Evolutionary conservation across 2,888 invertebrate genomes (phyloP).

Genomic region (Ceriagrion tenellum): DNA sequence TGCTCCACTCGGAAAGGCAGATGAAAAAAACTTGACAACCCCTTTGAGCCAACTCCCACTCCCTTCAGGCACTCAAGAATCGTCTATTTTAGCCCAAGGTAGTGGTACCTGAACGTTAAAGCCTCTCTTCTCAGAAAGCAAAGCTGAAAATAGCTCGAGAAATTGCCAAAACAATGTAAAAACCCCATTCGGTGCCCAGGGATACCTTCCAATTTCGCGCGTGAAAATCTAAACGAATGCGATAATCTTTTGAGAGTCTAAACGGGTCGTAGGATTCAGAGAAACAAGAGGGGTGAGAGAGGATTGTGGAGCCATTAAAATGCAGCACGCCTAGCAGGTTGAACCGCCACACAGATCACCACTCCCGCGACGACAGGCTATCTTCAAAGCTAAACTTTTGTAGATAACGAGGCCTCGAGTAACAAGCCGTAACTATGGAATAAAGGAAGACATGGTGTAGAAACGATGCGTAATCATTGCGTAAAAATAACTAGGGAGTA

Average conservation of each 20-base stretch:
- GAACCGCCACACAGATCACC: background rate
- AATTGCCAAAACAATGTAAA: constrained; percentile 38
- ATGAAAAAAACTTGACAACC: background rate
- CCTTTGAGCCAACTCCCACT: background rate
- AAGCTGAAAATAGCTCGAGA: constrained; percentile 28
- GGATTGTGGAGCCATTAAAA: background rate
- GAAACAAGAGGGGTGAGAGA: background rate
- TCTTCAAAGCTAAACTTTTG: background rate
- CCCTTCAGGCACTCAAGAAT: background rate
- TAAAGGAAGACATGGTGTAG: background rate
- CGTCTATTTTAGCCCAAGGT: constrained; percentile 55
- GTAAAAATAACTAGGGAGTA: background rate
- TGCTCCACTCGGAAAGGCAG: background rate
- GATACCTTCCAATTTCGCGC: background rate
- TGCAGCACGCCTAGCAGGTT: background rate
- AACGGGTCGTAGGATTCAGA: background rate
- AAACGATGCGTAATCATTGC: background rate
- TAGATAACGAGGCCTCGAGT: background rate
- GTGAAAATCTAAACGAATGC: background rate
- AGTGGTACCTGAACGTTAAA: constrained; percentile 13
- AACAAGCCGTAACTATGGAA: background rate
- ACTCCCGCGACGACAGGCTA: background rate
- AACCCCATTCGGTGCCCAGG: background rate
- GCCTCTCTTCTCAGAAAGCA: background rate
- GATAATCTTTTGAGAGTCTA: background rate